Conservation (phyloP, 2,113 vertebrate species). For the Austrofundulus limnaeus region DNA sequence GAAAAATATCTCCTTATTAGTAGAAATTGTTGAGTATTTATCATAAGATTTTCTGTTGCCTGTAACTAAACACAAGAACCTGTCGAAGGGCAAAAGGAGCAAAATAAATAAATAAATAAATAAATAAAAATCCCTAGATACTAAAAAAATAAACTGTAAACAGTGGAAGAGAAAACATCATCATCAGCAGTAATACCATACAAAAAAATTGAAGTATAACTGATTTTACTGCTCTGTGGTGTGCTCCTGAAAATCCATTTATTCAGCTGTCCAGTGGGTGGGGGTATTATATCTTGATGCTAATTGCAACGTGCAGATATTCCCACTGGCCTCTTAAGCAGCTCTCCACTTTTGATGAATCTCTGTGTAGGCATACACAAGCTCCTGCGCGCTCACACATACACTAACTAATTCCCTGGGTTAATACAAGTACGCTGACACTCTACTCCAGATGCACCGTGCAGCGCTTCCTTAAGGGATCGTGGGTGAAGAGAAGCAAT, state of each 20-base stretch:
- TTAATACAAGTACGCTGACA: constrained; percentile 59
- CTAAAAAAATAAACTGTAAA: constrained; percentile 37
- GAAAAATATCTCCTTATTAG: not conserved
- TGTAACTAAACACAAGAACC: not conserved
- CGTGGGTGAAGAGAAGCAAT: constrained; percentile 36
- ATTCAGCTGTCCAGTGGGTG: constrained; percentile 74
- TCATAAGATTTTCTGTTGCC: not conserved
- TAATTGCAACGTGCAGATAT: constrained; percentile 74
- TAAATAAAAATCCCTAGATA: constrained; percentile 20
- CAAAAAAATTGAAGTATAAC: constrained; percentile 32
- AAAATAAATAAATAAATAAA: constrained; percentile 29
- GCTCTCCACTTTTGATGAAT: constrained; percentile 69
- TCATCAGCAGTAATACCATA: constrained; percentile 59
- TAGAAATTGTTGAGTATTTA: not conserved
- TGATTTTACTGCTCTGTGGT: constrained; percentile 55
- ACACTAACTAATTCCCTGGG: constrained; percentile 59
- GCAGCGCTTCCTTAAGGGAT: constrained; percentile 28
- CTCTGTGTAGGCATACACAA: constrained; percentile 56
- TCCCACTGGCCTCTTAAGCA: constrained; percentile 73
- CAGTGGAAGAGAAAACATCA: constrained; percentile 39
- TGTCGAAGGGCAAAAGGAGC: constrained; percentile 3
- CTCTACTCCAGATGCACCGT: constrained; percentile 43
- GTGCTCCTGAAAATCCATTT: constrained; percentile 57
- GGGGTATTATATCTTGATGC: constrained; percentile 74
- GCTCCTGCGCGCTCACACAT: constrained; percentile 57